Conservation (phyloP, 2,113 vertebrate species). For the Murina feae region DNA sequence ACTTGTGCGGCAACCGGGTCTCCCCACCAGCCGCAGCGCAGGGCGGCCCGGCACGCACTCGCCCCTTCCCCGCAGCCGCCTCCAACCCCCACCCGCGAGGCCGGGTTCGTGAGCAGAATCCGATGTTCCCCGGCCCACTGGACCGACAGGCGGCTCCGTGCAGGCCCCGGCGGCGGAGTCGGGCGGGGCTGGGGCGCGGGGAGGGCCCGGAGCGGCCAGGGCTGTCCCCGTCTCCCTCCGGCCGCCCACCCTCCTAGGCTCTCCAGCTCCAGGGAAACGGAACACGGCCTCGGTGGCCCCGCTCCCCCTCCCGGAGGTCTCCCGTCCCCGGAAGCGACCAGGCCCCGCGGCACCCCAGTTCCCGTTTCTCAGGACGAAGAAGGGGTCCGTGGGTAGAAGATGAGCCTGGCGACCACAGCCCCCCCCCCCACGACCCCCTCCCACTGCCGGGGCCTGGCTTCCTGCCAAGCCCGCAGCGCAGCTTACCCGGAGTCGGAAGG, state of each 20-base stretch:
- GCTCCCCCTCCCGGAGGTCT: constrained; percentile 42
- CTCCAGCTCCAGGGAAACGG: constrained; percentile 27
- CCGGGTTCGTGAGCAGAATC: constrained; percentile 70
- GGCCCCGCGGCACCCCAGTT: constrained; percentile 55
- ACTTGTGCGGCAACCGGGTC: not conserved
- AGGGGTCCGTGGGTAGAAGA: not conserved
- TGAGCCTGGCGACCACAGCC: not conserved
- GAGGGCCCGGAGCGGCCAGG: not conserved
- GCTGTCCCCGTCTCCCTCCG: not conserved
- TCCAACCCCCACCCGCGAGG: constrained; percentile 12
- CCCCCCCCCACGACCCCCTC: not conserved
- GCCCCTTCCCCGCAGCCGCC: constrained; percentile 27
- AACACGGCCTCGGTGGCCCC: constrained; percentile 19
- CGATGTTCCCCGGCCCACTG: constrained; percentile 65
- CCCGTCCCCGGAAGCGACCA: constrained; percentile 56
- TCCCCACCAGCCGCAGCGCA: not conserved
- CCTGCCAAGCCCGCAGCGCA: constrained; percentile 58
- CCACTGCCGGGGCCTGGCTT: constrained; percentile 74
- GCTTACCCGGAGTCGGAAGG: constrained; percentile 73
- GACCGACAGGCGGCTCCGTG: not conserved
- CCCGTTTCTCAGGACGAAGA: constrained; percentile 52
- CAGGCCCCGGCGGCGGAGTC: not conserved
- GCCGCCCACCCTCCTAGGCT: not conserved
- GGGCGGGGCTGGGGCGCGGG: not conserved
- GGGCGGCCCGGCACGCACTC: not conserved